A percentile compares a stretch with the other conserved stretches of the same genome.
Conservation (phyloP, 2,888 invertebrate genomes). For the Micropterix aruncella region DNA sequence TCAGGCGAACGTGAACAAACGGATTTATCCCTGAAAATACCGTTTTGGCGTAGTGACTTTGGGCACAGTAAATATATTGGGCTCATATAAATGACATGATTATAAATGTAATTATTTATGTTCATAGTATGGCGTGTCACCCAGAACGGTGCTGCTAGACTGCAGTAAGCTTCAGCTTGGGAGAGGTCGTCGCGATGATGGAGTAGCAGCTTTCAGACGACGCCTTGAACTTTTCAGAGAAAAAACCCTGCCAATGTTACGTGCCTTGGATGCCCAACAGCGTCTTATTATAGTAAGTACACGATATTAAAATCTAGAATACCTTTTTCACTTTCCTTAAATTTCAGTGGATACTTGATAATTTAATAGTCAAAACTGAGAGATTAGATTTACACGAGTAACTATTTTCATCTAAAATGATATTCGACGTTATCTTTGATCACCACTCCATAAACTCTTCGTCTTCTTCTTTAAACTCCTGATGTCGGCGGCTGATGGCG, state of each 20-base stretch:
- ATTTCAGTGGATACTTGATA: not conserved
- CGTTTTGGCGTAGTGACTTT: no score
- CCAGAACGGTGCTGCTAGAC: slow-evolving; percentile 74
- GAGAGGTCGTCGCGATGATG: slow-evolving; percentile 73
- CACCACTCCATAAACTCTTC: not conserved
- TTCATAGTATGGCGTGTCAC: slow-evolving; percentile 45
- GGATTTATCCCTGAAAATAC: no score
- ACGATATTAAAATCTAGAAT: no score
- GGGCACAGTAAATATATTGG: no score
- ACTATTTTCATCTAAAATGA: slow-evolving; percentile 5
- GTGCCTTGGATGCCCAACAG: slow-evolving; percentile 66
- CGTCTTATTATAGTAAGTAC: slow-evolving; percentile 72
- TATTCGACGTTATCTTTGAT: not conserved
- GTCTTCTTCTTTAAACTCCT: no score
- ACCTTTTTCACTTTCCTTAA: no score
- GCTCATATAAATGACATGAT: no score
- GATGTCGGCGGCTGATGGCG: no score
- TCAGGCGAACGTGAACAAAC: no score
- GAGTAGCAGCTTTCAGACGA: slow-evolving; percentile 70
- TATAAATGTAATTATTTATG: no score
- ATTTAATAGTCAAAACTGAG: not conserved
- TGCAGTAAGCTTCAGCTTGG: slow-evolving; percentile 84
- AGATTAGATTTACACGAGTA: not conserved
- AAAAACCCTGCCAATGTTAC: slow-evolving; percentile 78
- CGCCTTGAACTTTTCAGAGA: slow-evolving; percentile 78